phyloP scores from a whole-genome alignment of 2,797 vertebrate species.

The Rhincodon typus region DNA sequence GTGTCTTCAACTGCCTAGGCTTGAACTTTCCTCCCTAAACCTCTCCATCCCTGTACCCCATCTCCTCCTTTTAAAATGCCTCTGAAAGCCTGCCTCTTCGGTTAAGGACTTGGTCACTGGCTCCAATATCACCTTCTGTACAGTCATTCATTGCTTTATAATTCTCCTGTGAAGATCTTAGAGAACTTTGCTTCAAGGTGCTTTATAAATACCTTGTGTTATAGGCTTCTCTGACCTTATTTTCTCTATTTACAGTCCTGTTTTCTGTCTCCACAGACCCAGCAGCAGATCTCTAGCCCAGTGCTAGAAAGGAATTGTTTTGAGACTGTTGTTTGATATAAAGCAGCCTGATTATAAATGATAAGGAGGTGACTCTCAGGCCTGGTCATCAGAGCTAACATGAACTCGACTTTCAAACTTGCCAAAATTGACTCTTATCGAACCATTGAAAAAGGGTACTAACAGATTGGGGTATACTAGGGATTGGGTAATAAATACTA shows the following conservation, averaged over 20 bases:
- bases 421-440: background rate
- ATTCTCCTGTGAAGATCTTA: background rate
- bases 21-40: background rate
- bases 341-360: background rate
- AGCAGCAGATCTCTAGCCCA: background rate
- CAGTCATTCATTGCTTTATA: background rate
- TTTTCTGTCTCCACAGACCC: background rate
- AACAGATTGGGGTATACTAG: background rate
- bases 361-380: background rate
- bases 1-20: no score
- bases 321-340: background rate
- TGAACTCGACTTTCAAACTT: background rate
- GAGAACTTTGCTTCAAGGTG: background rate
- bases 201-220: background rate
- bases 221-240: background rate
- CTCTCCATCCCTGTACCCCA: background rate
- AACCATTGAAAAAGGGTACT: background rate
- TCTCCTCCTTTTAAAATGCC: background rate
- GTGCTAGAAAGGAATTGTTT: background rate
- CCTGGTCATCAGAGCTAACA: no score
- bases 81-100: background rate
- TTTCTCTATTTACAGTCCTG: background rate
- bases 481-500: background rate
- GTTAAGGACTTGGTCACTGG: no score
- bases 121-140: background rate